Base-by-base conservation (phyloP, 2,113 vertebrate species). In the Eudorcas thomsonii region DNA sequence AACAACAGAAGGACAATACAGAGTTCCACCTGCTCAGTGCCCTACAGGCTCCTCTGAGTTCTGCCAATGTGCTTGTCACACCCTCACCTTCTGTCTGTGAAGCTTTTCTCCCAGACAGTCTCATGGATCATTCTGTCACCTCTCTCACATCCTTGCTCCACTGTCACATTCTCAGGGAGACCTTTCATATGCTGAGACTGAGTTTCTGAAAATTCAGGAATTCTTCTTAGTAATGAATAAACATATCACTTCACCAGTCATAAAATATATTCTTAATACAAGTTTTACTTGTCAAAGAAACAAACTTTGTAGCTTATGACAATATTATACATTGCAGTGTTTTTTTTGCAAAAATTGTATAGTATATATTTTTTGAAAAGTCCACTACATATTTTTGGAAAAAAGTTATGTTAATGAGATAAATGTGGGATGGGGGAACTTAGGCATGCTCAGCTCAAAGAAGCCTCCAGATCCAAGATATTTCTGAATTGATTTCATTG, bases 361-460 rank as follows among this genome's bases (percentile, higher is more conserved):
- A 93, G 11, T 26, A 45, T 19, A 17, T 93, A 50, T 36, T 82
- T 94, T 95, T 93, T 2, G 5, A 62, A 96, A 95, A 81, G 6
- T 91, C 8, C 52, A 77, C 13, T 43, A 74, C 39, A 9, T 2
- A 13, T 91, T 28, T 96, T 17, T 11, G 5, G 50, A 43, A 92
- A 54, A 88, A 59, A 64, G 25, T 26, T 36, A 59, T 13, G 36
- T 45, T 57, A 55, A 50, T 36, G 84, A 95, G 78, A 84, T 21
- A 74, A 96, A 77, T 30, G 5, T 1, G 4, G 74, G 2, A 3
- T 83, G 30, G 6, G 7, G 60, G 11, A 7, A 13, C 0, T 55
- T 83, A 71, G 5, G 54, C 28, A 88, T 60, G 39, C 7, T 28
- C 80, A 95, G n/a, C 9, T 80, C 80, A 90, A 57, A 94, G 80